Percentiles rank a stretch among this genome's conserved stretches.
Evolutionary conservation across 2,888 invertebrate species (phyloP).

Genomic region (Mythimna albipuncta): DNA sequence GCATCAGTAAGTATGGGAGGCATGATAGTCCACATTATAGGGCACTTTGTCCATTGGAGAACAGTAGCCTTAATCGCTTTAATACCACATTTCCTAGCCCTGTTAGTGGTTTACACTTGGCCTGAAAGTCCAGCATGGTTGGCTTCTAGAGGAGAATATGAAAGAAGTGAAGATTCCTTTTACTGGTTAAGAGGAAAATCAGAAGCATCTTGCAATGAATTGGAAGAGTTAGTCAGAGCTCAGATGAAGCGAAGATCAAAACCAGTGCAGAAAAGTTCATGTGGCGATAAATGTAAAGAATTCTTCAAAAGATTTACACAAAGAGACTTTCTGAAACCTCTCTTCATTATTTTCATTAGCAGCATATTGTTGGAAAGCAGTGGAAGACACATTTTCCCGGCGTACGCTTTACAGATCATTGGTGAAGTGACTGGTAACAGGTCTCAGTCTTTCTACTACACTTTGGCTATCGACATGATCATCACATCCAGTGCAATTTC

Average conservation of each 20-base stretch:
- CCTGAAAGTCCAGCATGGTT: slow-evolving; percentile 92
- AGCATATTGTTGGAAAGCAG: slow-evolving; percentile 73
- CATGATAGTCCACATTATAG: slow-evolving; percentile 71
- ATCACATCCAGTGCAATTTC: slow-evolving; percentile 73
- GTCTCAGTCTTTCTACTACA: slow-evolving; percentile 73
- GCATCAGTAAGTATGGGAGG: slow-evolving; percentile 74
- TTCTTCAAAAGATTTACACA: slow-evolving; percentile 73
- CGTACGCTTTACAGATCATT: slow-evolving; percentile 79
- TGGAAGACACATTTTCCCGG: slow-evolving; percentile 78
- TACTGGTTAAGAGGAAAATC: slow-evolving; percentile 86
- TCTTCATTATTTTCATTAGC: slow-evolving; percentile 70
- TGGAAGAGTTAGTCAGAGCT: slow-evolving; percentile 71
- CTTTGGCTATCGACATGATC: slow-evolving; percentile 74
- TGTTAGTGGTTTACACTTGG: slow-evolving; percentile 80
- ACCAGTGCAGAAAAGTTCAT: slow-evolving; percentile 36
- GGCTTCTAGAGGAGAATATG: slow-evolving; percentile 78
- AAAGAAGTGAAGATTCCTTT: slow-evolving; percentile 86
- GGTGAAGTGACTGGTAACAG: slow-evolving; percentile 72
- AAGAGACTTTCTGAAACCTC: slow-evolving; percentile 77
- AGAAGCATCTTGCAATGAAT: slow-evolving; percentile 64
- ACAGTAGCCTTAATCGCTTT: slow-evolving; percentile 70
- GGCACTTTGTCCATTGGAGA: slow-evolving; percentile 72
- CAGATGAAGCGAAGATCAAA: slow-evolving; percentile 67
- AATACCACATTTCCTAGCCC: slow-evolving; percentile 67
- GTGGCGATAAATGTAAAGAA: slow-evolving; percentile 37